phyloP scores from a whole-genome alignment of 2,888 invertebrate genomes.

The Dione vanillae region DNA sequence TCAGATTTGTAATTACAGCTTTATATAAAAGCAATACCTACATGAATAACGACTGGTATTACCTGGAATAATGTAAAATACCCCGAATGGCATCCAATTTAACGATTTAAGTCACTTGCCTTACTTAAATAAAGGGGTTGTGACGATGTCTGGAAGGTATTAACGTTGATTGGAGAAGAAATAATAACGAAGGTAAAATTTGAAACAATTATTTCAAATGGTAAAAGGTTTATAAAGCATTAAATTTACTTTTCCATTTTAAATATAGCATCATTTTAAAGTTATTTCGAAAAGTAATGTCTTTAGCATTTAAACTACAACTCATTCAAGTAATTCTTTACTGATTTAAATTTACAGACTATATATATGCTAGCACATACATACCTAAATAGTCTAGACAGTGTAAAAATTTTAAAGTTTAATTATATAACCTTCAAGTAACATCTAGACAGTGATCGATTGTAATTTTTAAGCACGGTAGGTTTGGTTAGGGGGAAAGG shows the following conservation, averaged over 20 bases:
- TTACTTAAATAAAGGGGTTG: slow-evolving; percentile 41
- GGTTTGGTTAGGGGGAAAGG: no score
- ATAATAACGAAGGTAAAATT: slow-evolving; percentile 37
- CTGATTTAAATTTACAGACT: background rate
- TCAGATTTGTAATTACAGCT: background rate
- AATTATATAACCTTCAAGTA: background rate
- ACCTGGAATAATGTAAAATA: slow-evolving; percentile 33
- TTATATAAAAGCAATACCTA: slow-evolving; percentile 14
- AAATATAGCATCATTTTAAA: background rate
- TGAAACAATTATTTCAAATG: slow-evolving; percentile 29
- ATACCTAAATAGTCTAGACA: slow-evolving; percentile 8
- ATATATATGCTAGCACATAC: background rate
- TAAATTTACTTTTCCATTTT: background rate
- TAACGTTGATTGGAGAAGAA: slow-evolving; percentile 42
- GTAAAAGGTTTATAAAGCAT: slow-evolving; percentile 11
- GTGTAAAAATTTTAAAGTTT: background rate
- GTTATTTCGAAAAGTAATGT: background rate
- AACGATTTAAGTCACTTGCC: slow-evolving; percentile 38
- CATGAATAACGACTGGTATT: slow-evolving; percentile 27
- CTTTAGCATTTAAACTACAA: background rate
- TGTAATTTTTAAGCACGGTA: no score
- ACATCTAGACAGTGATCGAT: background rate
- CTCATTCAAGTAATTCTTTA: background rate
- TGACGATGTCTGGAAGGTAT: slow-evolving; percentile 38
- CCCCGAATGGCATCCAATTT: slow-evolving; percentile 29